Conservation (phyloP, 2,113 vertebrate genomes). For the Campylorhamphus procurvoides region DNA sequence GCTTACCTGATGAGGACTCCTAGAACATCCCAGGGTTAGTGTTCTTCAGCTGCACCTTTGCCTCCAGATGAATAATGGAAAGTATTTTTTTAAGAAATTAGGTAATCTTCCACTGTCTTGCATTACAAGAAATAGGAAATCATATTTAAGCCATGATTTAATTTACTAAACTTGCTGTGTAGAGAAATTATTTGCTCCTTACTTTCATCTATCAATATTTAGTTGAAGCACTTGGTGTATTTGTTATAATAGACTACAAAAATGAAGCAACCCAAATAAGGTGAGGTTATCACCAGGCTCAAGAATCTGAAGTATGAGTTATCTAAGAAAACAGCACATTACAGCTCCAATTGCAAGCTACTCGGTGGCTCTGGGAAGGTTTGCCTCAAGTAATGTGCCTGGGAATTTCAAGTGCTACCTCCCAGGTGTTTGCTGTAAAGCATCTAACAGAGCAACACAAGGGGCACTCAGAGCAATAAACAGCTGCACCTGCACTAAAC, state of each 20-base stretch:
- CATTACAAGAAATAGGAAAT: slow-evolving; percentile 4
- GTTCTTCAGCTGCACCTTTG: not conserved
- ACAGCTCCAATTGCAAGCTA: not conserved
- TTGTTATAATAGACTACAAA: not conserved
- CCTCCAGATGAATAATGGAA: not conserved
- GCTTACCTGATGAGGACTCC: not conserved
- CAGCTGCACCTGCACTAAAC: not conserved
- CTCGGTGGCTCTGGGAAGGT: not conserved
- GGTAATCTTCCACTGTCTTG: not conserved
- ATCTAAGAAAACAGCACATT: not conserved
- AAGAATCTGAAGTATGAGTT: not conserved
- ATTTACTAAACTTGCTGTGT: not conserved
- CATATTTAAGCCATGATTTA: not conserved
- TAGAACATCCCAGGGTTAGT: fast-evolving
- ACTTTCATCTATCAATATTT: not conserved
- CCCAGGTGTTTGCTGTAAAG: not conserved
- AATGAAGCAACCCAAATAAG: not conserved
- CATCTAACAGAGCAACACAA: not conserved
- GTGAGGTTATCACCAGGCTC: not conserved
- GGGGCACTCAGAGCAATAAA: not conserved
- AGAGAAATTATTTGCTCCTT: not conserved
- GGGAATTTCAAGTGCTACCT: not conserved
- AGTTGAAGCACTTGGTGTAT: not conserved
- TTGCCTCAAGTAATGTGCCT: not conserved
- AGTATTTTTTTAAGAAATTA: not conserved